These are phyloP conservation scores for Zosterops hypoxanthus DNA, from an alignment of 2,113 vertebrate genomes.

Conservation along the genomic window DNA sequence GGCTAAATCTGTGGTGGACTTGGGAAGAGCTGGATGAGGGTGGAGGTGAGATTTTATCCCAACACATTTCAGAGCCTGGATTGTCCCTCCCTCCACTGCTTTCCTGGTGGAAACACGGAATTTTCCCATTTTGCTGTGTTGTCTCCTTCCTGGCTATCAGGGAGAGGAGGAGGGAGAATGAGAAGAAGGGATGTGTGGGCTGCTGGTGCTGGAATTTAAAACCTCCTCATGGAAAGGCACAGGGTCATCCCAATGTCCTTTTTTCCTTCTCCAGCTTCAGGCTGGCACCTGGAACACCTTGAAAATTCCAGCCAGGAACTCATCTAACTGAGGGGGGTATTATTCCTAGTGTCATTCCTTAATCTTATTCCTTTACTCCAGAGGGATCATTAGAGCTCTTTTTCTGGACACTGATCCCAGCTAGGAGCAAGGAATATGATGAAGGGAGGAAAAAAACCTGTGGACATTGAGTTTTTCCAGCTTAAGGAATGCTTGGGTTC, in stretches of 20 bases:
- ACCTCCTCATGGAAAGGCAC: neutral
- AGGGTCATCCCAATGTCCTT: neutral
- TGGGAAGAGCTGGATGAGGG: neutral
- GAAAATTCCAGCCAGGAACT: neutral
- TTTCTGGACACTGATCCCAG: neutral
- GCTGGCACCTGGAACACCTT: neutral
- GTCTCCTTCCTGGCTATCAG: neutral
- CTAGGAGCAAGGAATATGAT: neutral
- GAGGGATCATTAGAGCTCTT: neutral
- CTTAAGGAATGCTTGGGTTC: neutral
- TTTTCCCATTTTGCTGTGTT: neutral
- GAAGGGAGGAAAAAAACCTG: neutral
- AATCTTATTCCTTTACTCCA: neutral
- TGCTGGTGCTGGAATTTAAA: neutral
- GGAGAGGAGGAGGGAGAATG: neutral
- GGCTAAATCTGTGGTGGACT: neutral
- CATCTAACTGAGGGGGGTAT: neutral
- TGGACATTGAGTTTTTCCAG: neutral
- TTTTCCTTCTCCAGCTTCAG: neutral
- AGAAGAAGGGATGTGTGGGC: neutral
- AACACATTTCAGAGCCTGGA: neutral
- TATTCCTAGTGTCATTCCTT: neutral
- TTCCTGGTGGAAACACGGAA: neutral
- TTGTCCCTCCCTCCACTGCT: neutral
- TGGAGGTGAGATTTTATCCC: neutral